Evolutionary conservation across 1,140 invertebrate genomes (phyloP).

Genomic region (Littorina saxatilis): DNA sequence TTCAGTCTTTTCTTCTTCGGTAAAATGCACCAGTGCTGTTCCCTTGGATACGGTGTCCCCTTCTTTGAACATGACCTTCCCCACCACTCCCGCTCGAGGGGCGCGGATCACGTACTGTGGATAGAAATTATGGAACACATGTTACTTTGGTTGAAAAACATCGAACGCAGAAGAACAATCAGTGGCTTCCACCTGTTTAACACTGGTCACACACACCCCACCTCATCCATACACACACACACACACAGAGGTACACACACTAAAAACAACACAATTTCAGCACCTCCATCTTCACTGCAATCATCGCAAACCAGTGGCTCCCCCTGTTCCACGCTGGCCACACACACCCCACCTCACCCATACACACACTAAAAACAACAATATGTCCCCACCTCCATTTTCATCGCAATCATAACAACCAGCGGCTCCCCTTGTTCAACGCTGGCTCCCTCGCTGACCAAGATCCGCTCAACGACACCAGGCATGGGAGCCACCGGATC

Average conservation of each 20-base stretch:
- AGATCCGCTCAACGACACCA: slow-evolving; percentile 93
- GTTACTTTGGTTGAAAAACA: no score
- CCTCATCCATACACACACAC: no score
- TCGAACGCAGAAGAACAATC: no score
- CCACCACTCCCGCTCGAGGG: slow-evolving; percentile 84
- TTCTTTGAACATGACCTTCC: slow-evolving; percentile 83
- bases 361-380: background rate
- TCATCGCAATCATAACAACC: slow-evolving; percentile 97
- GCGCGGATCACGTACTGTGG: slow-evolving; percentile 90
- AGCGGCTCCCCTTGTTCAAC: slow-evolving; percentile 90
- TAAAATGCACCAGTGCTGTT: slow-evolving; percentile 79
- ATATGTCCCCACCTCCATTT: slow-evolving; percentile 93
- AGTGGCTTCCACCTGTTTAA: no score
- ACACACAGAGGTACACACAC: no score
- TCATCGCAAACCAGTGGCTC: no score
- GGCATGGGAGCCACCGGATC: slow-evolving; percentile 93
- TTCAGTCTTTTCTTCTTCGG: slow-evolving; percentile 54
- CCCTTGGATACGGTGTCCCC: slow-evolving; percentile 92
- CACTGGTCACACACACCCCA: no score
- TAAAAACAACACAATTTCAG: no score
- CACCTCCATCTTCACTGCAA: no score
- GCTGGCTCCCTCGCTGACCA: slow-evolving; percentile 86
- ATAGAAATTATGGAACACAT: background rate
- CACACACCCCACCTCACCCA: background rate
- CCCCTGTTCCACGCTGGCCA: no score